Evolutionary conservation across 2,888 invertebrate genomes (phyloP), one percentile per base, ranked within the genome.

Genomic region (Heliconius charithonia): DNA sequence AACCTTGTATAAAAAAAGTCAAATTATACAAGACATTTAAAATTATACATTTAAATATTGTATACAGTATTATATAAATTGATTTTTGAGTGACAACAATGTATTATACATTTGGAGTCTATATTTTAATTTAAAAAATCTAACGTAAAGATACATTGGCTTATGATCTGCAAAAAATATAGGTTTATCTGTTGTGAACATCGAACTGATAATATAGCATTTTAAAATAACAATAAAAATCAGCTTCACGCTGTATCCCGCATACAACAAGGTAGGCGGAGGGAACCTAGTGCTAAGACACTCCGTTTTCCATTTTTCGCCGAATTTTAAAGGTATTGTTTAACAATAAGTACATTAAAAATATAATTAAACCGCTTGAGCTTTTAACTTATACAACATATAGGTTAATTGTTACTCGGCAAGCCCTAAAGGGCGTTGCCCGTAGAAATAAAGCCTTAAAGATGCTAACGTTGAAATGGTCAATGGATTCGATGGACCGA

Each of bases 381-480:
- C 82, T 80, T 77, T 29, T 85, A 73, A 82, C 86, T 89, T 89
- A 82, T 10, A 13, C 27, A 13, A 22, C 71, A 73, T 77, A 83
- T 80, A 79, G 84, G 86, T 87, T 86, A 87, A 87, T 90, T 88
- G 89, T 90, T 89, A 89, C 90, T 89, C 86, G 86, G 86, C 82
- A 86, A 77, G 77, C 85, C 85, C 78, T 79, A 77, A 88, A 88
- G 92, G 89, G 91, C 93, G 92, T 90, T 92, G 93, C 87, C 93
- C 93, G 90, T 85, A 80, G 87, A 87, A 91, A 94, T 94, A 94
- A 94, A 92, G 94, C 87, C 87, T 87, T 92, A 88, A 93, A 93
- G 92, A 93, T 92, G 89, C 86, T 87, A 89, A 51, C 77, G 79
- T 91, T 91, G 87, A 91, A 91, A 93, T 93, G 89, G 76, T 79